Evolutionary conservation across 2,888 invertebrate species (phyloP), one percentile per base, ranked within the genome.

Genomic region (Teleiodes luculella): DNA sequence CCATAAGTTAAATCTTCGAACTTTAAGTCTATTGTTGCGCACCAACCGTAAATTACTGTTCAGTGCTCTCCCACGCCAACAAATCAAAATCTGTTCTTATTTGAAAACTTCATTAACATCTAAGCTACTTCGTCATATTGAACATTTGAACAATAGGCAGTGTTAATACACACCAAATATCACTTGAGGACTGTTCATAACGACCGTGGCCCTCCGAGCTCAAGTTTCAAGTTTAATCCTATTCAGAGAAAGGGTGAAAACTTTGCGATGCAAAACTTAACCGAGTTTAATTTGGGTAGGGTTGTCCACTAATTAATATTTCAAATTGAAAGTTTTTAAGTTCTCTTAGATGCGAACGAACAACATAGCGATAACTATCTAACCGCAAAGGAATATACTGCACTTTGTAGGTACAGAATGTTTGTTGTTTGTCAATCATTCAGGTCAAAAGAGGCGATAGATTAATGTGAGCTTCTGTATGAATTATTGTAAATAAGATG

Each of bases 241-340:
- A 67, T 69, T 66, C 67, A 67, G 58, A 60, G 58, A 46, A 49
- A 39, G 54, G 60, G 64, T 57, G 57, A 60, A 63, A 70, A 76
- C 68, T 73, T 72, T 61, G 52, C 55, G 60, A 64, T 56, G 66
- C 65, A 66, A 68, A 71, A 68, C 71, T 66, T 52, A 41, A 55
- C 55, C 54, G 57, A 62, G 65, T 70, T 66, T 66, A 68, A 70
- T 66, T 70, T 57, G 39, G 57, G 56, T 56, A 55, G 37, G 57
- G 50, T 53, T 54, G 52, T 43, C 50, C 18, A 24, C 31, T 49
- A 37, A 49, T 49, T 36, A 49, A 49, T 37, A 49, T 49, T 49
- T 35, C 31, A 31, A 5, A 16, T 16, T 16, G 31, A 30, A 31
- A 7, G 46, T 13, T 43, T 43, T 43, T 20, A 28, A 43, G 39